Conservation (phyloP, 2,113 vertebrate species). For the Dasyornis broadbenti region DNA sequence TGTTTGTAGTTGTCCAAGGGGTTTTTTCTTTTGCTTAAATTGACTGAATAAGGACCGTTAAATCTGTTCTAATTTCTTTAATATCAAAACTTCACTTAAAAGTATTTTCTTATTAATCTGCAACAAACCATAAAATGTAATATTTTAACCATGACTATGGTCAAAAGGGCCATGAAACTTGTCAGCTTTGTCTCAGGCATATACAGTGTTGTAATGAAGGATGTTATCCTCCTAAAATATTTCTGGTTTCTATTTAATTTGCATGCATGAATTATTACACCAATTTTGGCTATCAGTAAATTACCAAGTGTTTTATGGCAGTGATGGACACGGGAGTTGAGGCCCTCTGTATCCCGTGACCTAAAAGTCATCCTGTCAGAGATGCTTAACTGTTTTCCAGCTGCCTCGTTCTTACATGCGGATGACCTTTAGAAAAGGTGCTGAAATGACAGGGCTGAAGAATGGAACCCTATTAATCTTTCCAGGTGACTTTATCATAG, state of each 20-base stretch:
- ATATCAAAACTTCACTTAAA: conserved; percentile 30
- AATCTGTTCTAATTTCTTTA: conserved; percentile 41
- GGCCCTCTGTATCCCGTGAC: background rate
- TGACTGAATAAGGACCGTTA: conserved; percentile 4
- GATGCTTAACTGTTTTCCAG: conserved; percentile 24
- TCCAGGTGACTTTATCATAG: background rate
- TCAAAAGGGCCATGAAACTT: conserved; percentile 14
- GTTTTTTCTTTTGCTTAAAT: conserved; percentile 5
- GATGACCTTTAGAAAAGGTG: conserved; percentile 33
- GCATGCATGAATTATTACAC: background rate
- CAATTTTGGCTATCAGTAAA: background rate
- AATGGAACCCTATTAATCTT: conserved; percentile 34
- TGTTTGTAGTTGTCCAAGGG: conserved; percentile 34
- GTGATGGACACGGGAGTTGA: background rate
- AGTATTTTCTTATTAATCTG: conserved; percentile 55
- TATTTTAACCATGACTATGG: conserved; percentile 19
- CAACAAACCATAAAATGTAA: conserved; percentile 28
- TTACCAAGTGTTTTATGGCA: background rate
- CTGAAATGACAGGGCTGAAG: conserved; percentile 34
- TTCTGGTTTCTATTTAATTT: background rate
- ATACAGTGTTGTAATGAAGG: background rate
- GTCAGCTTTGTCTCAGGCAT: background rate
- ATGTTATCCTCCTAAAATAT: background rate
- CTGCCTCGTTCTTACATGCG: background rate
- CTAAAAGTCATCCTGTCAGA: conserved; percentile 33